A percentile compares a stretch with the other conserved stretches of the same genome.
These are phyloP conservation scores for Aspidiotus destructor DNA, from an alignment of 2,888 invertebrate genomes.

Conservation along the genomic window DNA sequence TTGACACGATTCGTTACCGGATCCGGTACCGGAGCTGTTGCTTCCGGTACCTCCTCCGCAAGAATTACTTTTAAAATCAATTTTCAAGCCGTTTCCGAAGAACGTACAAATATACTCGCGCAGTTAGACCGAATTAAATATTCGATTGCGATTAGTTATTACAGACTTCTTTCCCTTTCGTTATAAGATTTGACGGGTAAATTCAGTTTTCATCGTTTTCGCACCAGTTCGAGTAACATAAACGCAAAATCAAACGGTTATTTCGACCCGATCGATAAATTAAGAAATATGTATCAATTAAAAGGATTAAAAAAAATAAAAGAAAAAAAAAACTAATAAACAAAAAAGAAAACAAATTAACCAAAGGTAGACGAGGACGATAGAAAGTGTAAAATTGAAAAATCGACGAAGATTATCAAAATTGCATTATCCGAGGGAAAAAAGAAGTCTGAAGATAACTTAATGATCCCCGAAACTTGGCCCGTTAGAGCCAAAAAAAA, in stretches of 20 bases:
- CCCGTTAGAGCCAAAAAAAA: constrained; percentile 30
- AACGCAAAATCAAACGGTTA: no score
- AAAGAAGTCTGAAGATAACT: constrained; percentile 30
- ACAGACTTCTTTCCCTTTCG: no score
- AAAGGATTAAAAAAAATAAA: no score
- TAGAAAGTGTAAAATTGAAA: not conserved
- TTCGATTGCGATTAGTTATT: no score
- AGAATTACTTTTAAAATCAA: constrained; percentile 39
- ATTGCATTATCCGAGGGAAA: constrained; percentile 34
- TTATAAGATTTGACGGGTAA: no score
- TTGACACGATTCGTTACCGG: constrained; percentile 33
- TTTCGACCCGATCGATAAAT: no score
- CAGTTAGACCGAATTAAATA: no score
- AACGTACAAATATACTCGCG: not conserved
- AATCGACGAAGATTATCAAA: constrained; percentile 33
- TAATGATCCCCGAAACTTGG: constrained; percentile 32
- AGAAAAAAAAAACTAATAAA: no score
- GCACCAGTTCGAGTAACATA: no score
- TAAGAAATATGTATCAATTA: no score
- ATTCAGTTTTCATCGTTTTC: no score
- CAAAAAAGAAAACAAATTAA: not conserved
- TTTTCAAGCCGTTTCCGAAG: constrained; percentile 36
- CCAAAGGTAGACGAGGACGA: not conserved
- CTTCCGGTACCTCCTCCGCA: constrained; percentile 42
- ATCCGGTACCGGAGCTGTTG: constrained; percentile 34